A percentile compares a stretch with the other conserved stretches of the same genome.
phyloP scores from a whole-genome alignment of 2,113 vertebrate species.

The Coreoperca whiteheadi region DNA sequence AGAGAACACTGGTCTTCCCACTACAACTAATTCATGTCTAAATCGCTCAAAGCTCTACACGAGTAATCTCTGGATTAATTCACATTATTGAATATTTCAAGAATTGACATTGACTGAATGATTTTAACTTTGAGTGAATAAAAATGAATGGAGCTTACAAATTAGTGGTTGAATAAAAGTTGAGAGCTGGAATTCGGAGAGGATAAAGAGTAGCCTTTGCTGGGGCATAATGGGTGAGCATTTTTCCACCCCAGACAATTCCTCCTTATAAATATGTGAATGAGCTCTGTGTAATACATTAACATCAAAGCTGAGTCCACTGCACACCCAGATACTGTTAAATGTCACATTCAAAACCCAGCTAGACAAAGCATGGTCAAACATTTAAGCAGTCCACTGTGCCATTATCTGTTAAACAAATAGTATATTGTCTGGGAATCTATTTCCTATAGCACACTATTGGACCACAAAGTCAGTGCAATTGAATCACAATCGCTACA shows the following conservation, averaged over 20 bases:
- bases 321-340: slow-evolving; percentile 26
- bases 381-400: slow-evolving; percentile 25
- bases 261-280: slow-evolving; percentile 54
- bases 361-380: slow-evolving; percentile 24
- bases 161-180: slow-evolving; percentile 41
- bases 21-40: slow-evolving; percentile 49
- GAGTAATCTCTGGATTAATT: slow-evolving; percentile 68
- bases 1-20: slow-evolving; percentile 22
- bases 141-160: slow-evolving; percentile 46
- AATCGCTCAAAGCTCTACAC: slow-evolving; percentile 48
- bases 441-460: slow-evolving; percentile 19
- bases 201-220: slow-evolving; percentile 48
- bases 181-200: slow-evolving; percentile 25
- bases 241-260: slow-evolving; percentile 38
- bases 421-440: slow-evolving; percentile 28
- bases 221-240: slow-evolving; percentile 34
- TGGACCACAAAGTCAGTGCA: neutral
- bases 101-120: slow-evolving; percentile 50
- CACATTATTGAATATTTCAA: slow-evolving; percentile 52
- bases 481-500: slow-evolving; percentile 5
- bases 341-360: slow-evolving; percentile 54
- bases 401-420: slow-evolving; percentile 46
- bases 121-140: slow-evolving; percentile 43
- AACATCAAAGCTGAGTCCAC: slow-evolving; percentile 23
- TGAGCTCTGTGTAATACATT: slow-evolving; percentile 39